Evolutionary conservation across 2,113 vertebrate species (phyloP).

Genomic region (Oryzias javanicus): DNA sequence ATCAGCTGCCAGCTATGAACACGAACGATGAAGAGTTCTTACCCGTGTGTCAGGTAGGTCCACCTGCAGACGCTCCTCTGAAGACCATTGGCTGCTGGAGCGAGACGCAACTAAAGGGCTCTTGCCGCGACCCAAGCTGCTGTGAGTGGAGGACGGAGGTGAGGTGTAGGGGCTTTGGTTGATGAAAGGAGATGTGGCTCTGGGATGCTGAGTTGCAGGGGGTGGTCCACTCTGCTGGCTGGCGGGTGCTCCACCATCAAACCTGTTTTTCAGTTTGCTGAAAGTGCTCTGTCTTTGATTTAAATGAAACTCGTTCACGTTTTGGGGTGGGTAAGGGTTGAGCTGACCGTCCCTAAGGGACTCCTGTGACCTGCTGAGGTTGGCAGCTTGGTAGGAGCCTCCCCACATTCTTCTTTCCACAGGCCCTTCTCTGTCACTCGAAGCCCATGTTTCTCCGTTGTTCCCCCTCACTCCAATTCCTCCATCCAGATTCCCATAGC

Average conservation of each 20-base stretch:
- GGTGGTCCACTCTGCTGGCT: conserved; percentile 67
- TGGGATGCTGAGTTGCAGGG: conserved; percentile 67
- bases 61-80: conserved; percentile 38
- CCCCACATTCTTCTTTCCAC: conserved; percentile 38
- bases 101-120: conserved; percentile 20
- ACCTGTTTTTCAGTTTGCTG: conserved; percentile 80
- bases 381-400: conserved; percentile 28
- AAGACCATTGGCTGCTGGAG: conserved; percentile 43
- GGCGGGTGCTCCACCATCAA: conserved; percentile 63
- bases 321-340: conserved; percentile 28
- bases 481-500: conserved; percentile 61
- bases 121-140: conserved; percentile 60
- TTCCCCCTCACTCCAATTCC: conserved; percentile 40
- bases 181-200: conserved; percentile 25
- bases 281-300: conserved; percentile 73
- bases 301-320: conserved; percentile 11
- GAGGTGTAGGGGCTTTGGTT: conserved; percentile 52
- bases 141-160: conserved; percentile 58
- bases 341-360: conserved; percentile 27
- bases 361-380: conserved; percentile 54
- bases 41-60: conserved; percentile 78
- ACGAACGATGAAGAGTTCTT: conserved; percentile 27
- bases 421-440: conserved; percentile 23
- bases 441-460: conserved; percentile 32
- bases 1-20: background rate